Evolutionary conservation across 2,797 vertebrate species (phyloP).

Genomic region (Falco columbarius): DNA sequence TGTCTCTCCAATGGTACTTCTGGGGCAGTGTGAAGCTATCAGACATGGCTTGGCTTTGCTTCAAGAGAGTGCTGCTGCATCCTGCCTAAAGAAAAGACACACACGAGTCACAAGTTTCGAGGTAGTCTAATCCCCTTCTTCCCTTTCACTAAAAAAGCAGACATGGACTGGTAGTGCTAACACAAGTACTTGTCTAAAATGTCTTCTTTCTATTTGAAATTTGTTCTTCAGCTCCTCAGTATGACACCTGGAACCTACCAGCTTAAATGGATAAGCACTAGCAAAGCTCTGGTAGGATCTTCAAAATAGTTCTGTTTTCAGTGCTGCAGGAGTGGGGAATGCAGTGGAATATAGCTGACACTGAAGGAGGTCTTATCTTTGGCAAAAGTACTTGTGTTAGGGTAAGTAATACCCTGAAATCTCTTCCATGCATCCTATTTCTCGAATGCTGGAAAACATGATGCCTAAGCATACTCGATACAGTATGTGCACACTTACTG

Average conservation of each 20-base stretch:
- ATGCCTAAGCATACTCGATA: neutral
- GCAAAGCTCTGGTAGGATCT: neutral
- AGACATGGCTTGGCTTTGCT: neutral
- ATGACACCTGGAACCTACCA: neutral
- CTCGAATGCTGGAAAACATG: neutral
- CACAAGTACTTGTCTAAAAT: neutral
- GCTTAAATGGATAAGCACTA: neutral
- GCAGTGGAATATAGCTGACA: neutral
- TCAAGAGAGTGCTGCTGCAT: neutral
- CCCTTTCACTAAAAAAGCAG: neutral
- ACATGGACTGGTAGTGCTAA: neutral
- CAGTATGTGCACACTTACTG: accelerated
- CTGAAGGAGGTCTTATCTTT: neutral
- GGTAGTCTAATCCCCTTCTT: neutral
- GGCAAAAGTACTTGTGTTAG: neutral
- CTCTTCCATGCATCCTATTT: neutral
- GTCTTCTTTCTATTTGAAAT: neutral
- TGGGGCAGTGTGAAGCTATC: neutral
- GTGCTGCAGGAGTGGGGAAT: neutral
- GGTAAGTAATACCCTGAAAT: neutral
- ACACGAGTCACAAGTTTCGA: neutral
- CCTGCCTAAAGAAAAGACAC: neutral
- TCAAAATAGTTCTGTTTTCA: neutral
- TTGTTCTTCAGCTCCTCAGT: neutral
- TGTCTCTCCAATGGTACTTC: neutral